Percentiles rank a stretch among this genome's conserved stretches.
phyloP scores from a whole-genome alignment of 2,113 vertebrate species.

The Bettongia penicillata region DNA sequence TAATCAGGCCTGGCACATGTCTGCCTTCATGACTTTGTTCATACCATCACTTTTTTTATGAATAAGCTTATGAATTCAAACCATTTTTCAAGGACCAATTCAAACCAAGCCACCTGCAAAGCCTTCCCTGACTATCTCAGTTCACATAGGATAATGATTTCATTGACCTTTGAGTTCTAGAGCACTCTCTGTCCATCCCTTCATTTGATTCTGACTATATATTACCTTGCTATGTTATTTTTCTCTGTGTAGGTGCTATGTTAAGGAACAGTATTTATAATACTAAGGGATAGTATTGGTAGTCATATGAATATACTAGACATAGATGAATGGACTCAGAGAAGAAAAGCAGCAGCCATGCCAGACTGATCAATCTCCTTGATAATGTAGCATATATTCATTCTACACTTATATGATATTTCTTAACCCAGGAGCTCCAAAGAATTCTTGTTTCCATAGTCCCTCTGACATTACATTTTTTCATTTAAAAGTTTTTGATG shows the following conservation, averaged over 20 bases:
- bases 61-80: neutral
- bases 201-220: neutral
- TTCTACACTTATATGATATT: slow-evolving; percentile 1
- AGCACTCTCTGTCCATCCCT: neutral
- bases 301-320: neutral
- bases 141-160: neutral
- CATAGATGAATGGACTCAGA: neutral
- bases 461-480: slow-evolving; percentile 35
- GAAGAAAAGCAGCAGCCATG: neutral
- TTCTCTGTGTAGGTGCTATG: neutral
- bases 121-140: neutral
- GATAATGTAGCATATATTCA: slow-evolving; percentile 4
- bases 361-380: neutral
- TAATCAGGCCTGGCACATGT: neutral
- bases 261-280: neutral
- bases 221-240: neutral
- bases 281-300: neutral
- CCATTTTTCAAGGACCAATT: neutral
- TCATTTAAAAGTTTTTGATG: neutral
- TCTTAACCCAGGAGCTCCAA: slow-evolving; percentile 30
- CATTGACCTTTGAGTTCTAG: neutral
- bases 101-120: neutral
- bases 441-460: neutral
- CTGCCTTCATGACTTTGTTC: neutral
- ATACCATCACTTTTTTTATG: neutral